Evolutionary conservation across 2,888 invertebrate genomes (phyloP).

Genomic region (Melinopterus prodromus): DNA sequence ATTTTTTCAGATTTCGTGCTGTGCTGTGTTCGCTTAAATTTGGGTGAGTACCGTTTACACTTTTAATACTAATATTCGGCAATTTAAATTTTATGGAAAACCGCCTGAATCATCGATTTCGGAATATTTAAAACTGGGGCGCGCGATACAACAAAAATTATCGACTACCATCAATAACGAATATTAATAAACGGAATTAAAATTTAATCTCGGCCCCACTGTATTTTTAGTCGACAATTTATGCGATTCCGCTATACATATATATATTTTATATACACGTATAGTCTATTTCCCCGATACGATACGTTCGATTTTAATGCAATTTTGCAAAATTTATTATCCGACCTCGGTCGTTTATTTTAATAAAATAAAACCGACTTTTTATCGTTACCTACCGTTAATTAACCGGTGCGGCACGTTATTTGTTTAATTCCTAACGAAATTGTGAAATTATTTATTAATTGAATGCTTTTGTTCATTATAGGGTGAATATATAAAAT

Average conservation of each 20-base stretch:
- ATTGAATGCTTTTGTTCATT: not conserved
- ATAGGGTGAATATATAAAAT: not conserved
- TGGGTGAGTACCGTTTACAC: no score
- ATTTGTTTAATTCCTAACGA: not conserved
- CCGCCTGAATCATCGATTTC: no score
- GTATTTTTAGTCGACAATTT: conserved; percentile 4
- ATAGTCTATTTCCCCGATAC: not conserved
- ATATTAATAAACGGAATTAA: not conserved
- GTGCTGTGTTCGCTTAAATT: no score
- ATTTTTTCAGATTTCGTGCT: no score
- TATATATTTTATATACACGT: not conserved
- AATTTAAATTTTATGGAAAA: no score
- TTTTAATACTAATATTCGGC: no score
- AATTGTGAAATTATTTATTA: not conserved
- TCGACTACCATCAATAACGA: not conserved
- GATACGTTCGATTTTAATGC: not conserved
- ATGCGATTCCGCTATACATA: not conserved
- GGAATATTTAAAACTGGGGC: no score
- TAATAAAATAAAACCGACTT: not conserved
- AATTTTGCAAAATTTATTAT: not conserved
- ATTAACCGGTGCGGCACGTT: not conserved
- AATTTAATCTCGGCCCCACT: not conserved
- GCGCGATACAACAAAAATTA: not conserved
- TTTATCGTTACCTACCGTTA: not conserved
- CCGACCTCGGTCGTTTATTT: not conserved